phyloP scores from a whole-genome alignment of 2,888 invertebrate species.

The Anthophora plumipes region DNA sequence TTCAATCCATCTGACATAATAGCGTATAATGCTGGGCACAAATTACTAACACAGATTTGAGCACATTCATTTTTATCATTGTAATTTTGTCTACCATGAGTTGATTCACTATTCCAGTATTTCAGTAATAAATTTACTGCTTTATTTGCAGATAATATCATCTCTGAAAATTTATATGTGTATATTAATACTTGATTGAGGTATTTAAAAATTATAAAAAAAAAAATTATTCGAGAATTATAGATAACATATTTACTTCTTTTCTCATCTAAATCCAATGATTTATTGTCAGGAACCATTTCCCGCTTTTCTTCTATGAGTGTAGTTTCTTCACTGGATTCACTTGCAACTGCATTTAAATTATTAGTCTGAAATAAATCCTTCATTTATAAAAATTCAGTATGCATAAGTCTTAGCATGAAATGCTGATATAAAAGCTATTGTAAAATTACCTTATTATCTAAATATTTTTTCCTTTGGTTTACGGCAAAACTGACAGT shows the following conservation, averaged over 20 bases:
- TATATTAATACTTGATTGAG: constrained; percentile 6
- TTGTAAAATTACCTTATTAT: constrained; percentile 83
- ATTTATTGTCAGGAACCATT: constrained; percentile 82
- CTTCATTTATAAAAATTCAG: constrained; percentile 2
- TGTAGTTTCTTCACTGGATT: constrained; percentile 66
- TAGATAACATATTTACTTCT: constrained; percentile 66
- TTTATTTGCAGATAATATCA: constrained; percentile 90
- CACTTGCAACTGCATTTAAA: constrained; percentile 55
- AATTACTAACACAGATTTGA: constrained; percentile 89
- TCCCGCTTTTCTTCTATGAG: constrained; percentile 72
- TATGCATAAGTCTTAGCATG: background rate
- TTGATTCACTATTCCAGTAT: constrained; percentile 88
- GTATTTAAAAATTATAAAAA: background rate
- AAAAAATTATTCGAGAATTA: background rate
- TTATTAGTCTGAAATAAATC: constrained; percentile 64
- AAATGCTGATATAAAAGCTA: background rate
- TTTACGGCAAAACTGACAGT: constrained; percentile 90
- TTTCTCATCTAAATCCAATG: constrained; percentile 87
- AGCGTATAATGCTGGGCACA: constrained; percentile 94
- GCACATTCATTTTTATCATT: constrained; percentile 88
- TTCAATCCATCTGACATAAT: constrained; percentile 94
- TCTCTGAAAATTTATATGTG: constrained; percentile 85
- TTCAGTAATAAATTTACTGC: constrained; percentile 91
- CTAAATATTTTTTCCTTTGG: constrained; percentile 85
- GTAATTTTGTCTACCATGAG: constrained; percentile 84